These are phyloP conservation scores for Drepanosiphum platanoidis DNA, from an alignment of 2,888 invertebrate genomes.

Conservation along the genomic window DNA sequence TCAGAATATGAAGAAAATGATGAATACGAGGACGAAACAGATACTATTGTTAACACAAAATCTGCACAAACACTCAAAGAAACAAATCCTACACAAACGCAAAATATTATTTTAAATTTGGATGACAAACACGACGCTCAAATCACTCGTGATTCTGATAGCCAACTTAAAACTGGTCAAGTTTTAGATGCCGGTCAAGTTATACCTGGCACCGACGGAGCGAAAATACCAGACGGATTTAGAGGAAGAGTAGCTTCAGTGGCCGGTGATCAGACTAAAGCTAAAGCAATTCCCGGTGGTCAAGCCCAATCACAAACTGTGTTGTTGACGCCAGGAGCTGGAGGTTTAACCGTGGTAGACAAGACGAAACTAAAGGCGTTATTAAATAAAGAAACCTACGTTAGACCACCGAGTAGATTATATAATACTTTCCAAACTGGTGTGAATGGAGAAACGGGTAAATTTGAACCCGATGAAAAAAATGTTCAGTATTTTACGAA, in stretches of 20 bases:
- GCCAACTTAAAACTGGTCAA: slow-evolving; percentile 70
- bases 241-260: slow-evolving; percentile 75
- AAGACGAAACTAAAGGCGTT: slow-evolving; percentile 37
- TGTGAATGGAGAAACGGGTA: slow-evolving; percentile 82
- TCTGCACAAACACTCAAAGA: slow-evolving; percentile 1
- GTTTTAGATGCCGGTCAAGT: slow-evolving; percentile 75
- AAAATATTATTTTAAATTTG: slow-evolving; percentile 74
- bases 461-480: slow-evolving; percentile 74
- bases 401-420: background rate
- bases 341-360: slow-evolving; percentile 67
- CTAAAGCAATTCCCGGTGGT: slow-evolving; percentile 71
- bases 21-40: slow-evolving; percentile 37
- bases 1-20: slow-evolving; percentile 37
- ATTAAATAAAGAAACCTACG: slow-evolving; percentile 28
- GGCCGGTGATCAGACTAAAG: slow-evolving; percentile 72
- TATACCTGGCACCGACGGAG: slow-evolving; percentile 75
- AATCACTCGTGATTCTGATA: slow-evolving; percentile 72
- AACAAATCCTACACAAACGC: slow-evolving; percentile 71
- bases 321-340: slow-evolving; percentile 69
- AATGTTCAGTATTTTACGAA: slow-evolving; percentile 85
- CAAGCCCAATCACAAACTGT: slow-evolving; percentile 78
- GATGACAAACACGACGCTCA: slow-evolving; percentile 72
- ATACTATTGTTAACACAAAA: slow-evolving; percentile 23
- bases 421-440: slow-evolving; percentile 78
- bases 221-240: slow-evolving; percentile 76